Evolutionary conservation across 2,888 invertebrate species (phyloP), one percentile per base, ranked within the genome.

Genomic region (Chalcosyrphus nemorum): DNA sequence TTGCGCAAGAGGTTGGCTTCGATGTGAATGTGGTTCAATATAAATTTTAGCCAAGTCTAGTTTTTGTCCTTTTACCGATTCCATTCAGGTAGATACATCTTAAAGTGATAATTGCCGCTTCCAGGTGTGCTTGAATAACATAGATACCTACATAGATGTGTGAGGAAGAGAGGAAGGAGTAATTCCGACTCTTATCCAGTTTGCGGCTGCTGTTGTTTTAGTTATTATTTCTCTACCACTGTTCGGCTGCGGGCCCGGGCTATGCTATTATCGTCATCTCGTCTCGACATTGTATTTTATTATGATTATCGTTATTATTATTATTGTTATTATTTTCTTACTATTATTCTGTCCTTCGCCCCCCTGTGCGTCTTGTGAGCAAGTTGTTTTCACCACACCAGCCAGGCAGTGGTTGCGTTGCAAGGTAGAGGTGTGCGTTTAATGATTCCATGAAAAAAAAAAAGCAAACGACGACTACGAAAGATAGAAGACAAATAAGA

Each of bases 231-330:
- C 32, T 59, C 35, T 19, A 27, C 27, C 38, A 24, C 65, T 35
- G 45, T 35, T 27, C 66, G 32, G 63, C 29, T 1, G 29, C 29
- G 9, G 9, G 32, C 21, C 32, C 17, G 21, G 35, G 17, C 41
- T 63, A 57, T 57, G 72, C 54, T 77, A 77, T 77, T 72, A 61
- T 65, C 54, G 27, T 72, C 72, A 78, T 78, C 78, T 54, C 56
- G 77, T 72, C 56, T 50, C 82, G 66, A 74, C 82, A 70, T 84
- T 84, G 82, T 84, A 84, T 84, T 84, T 84, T 63, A 74, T 84
- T 74, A 74, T 74, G 74, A 84, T 84, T 78, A 84, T 84, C 50
- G 68, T 84, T 68, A 76, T 82, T 77, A 76, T 82, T 78, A 57
- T 71, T 78, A 56, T 81, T 71, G 52, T 82, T 82, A 54, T 77